phyloP scores from a whole-genome alignment of 2,113 vertebrate genomes.

The Tragelaphus scriptus region DNA sequence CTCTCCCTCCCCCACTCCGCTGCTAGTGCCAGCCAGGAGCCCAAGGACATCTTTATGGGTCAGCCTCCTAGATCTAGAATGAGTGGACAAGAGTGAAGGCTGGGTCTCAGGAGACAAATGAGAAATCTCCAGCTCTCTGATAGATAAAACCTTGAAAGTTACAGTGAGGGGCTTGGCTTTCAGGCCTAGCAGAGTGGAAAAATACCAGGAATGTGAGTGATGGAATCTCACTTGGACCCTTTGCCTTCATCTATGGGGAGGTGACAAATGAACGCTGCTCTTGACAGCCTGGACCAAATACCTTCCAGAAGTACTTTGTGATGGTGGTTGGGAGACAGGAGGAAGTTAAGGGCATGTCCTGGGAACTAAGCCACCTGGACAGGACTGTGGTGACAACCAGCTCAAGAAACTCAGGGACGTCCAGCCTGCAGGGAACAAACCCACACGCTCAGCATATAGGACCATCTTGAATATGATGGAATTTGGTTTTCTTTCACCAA shows the following conservation, averaged over 20 bases:
- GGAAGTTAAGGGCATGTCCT: not conserved
- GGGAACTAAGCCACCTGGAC: not conserved
- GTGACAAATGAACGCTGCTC: not conserved
- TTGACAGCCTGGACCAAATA: not conserved
- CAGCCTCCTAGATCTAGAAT: not conserved
- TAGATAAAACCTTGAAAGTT: not conserved
- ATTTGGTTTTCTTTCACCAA: not conserved
- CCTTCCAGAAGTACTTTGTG: not conserved
- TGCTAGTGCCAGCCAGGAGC: not conserved
- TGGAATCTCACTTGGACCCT: not conserved
- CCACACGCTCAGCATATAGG: accelerated
- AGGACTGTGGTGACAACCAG: not conserved
- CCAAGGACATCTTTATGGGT: not conserved
- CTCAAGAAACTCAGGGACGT: not conserved
- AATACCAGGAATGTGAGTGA: not conserved
- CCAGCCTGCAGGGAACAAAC: no score
- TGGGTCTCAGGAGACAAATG: not conserved
- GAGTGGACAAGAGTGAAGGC: not conserved
- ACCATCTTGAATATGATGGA: not conserved
- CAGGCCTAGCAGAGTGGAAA: not conserved
- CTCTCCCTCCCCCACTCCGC: not conserved
- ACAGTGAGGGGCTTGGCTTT: not conserved
- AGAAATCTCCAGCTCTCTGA: not conserved
- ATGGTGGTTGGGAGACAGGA: not conserved
- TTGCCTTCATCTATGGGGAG: not conserved